Percentiles rank a stretch among this genome's conserved stretches.
Conservation (phyloP, 2,113 vertebrate genomes). For the Periophthalmus modestus region DNA sequence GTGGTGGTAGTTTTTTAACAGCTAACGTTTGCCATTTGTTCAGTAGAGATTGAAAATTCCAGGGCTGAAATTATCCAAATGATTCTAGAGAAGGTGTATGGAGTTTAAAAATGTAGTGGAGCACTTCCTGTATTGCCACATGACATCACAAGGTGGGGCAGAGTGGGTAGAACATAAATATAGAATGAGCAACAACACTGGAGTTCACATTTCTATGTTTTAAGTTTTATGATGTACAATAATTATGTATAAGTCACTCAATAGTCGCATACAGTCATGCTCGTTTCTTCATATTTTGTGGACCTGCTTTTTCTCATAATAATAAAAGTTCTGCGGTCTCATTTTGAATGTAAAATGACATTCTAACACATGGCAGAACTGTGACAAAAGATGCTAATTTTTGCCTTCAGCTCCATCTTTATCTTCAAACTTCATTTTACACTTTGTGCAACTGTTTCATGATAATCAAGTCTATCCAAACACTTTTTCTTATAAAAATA, state of each 20-base stretch:
- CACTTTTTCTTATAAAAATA: background rate
- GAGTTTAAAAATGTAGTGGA: too few relatives aligned
- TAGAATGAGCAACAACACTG: too few relatives aligned
- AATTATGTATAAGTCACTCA: too few relatives aligned
- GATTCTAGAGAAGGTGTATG: too few relatives aligned
- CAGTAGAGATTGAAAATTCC: too few relatives aligned
- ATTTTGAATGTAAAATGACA: background rate
- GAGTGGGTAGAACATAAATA: too few relatives aligned
- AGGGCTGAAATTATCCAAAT: too few relatives aligned
- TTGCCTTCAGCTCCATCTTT: background rate
- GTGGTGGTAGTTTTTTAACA: too few relatives aligned
- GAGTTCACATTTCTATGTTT: too few relatives aligned
- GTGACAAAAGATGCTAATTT: background rate
- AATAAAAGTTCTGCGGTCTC: background rate
- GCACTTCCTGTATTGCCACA: too few relatives aligned
- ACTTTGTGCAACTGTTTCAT: constrained; percentile 23
- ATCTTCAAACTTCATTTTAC: constrained; percentile 17
- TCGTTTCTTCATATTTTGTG: background rate
- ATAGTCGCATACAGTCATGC: background rate
- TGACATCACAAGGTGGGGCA: too few relatives aligned
- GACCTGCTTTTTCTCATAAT: background rate
- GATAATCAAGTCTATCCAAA: constrained; percentile 7
- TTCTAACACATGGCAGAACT: background rate
- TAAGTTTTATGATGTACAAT: background rate
- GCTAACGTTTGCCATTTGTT: too few relatives aligned